phyloP scores from a whole-genome alignment of 1,140 invertebrate genomes.

The Caenorhabditis tropicalis region DNA sequence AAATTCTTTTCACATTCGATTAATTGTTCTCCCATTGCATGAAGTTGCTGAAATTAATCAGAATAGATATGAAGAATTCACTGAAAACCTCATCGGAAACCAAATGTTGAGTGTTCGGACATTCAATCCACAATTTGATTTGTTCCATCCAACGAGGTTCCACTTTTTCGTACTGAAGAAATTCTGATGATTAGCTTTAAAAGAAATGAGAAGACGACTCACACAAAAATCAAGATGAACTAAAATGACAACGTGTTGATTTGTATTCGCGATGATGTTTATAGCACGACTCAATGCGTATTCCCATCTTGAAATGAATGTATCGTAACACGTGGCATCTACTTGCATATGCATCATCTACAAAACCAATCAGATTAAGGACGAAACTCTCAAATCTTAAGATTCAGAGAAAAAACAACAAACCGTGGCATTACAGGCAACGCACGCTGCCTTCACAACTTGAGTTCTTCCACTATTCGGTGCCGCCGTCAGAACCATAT shows the following conservation, averaged over 20 bases:
- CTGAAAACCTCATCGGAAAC: constrained; percentile 6
- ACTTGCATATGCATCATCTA: constrained; percentile 32
- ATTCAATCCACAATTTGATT: constrained; percentile 42
- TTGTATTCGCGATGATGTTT: neutral
- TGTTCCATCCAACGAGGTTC: constrained; percentile 48
- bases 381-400: neutral
- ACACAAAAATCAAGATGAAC: constrained; percentile 42
- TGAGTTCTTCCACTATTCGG: constrained; percentile 38
- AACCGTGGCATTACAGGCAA: constrained; percentile 40
- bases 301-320: constrained; percentile 42
- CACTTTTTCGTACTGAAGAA: constrained; percentile 47
- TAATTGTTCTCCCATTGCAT: constrained; percentile 40
- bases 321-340: constrained; percentile 8
- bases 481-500: neutral
- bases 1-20: constrained; percentile 42
- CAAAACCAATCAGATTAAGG: neutral
- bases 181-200: neutral
- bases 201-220: neutral
- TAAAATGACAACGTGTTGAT: constrained; percentile 39
- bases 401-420: neutral
- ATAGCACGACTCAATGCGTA: constrained; percentile 32
- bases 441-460: constrained; percentile 19
- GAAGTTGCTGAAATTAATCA: constrained; percentile 15
- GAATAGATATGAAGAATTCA: neutral
- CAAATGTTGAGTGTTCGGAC: constrained; percentile 25